Percentiles rank a stretch among this genome's conserved stretches.
These are phyloP conservation scores for Xenentodon cancila DNA, from an alignment of 2,797 vertebrate genomes.

Conservation along the genomic window DNA sequence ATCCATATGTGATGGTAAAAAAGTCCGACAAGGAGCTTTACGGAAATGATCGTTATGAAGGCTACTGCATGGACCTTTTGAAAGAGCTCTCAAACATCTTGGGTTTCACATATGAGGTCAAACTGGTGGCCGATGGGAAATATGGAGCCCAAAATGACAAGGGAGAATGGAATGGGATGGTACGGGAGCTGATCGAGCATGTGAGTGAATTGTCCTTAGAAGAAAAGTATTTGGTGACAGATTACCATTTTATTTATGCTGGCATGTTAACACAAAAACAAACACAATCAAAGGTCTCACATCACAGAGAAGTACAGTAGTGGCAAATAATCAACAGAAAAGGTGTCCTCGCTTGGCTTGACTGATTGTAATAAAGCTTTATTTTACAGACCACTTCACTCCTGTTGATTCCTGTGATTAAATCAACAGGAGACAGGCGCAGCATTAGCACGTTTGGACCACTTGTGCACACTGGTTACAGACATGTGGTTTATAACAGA, in stretches of 20 bases:
- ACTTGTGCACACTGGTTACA: background rate
- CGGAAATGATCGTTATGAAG: constrained; percentile 97
- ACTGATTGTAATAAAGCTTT: background rate
- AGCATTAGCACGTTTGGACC: background rate
- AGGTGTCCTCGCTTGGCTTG: background rate
- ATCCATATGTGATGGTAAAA: constrained; percentile 96
- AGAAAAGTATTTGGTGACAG: too few relatives aligned
- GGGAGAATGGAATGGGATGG: constrained; percentile 99
- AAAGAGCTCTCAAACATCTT: constrained; percentile 96
- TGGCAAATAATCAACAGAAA: background rate
- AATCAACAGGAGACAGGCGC: background rate
- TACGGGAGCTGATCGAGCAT: constrained; percentile 96
- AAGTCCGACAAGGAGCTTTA: constrained; percentile 95
- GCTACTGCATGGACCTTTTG: constrained; percentile 95
- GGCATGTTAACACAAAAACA: background rate
- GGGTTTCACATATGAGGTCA: constrained; percentile 96
- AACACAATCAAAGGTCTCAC: too few relatives aligned
- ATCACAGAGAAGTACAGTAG: too few relatives aligned
- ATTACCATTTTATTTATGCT: background rate
- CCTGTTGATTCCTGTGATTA: background rate
- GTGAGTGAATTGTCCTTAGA: constrained; percentile 80
- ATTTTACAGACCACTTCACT: background rate
- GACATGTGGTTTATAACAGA: too few relatives aligned
- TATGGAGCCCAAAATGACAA: constrained; percentile 98
- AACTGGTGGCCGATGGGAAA: constrained; percentile 95